Evolutionary conservation across 2,888 invertebrate species (phyloP), one percentile per base, ranked within the genome.

Genomic region (Lasioglossum morio): DNA sequence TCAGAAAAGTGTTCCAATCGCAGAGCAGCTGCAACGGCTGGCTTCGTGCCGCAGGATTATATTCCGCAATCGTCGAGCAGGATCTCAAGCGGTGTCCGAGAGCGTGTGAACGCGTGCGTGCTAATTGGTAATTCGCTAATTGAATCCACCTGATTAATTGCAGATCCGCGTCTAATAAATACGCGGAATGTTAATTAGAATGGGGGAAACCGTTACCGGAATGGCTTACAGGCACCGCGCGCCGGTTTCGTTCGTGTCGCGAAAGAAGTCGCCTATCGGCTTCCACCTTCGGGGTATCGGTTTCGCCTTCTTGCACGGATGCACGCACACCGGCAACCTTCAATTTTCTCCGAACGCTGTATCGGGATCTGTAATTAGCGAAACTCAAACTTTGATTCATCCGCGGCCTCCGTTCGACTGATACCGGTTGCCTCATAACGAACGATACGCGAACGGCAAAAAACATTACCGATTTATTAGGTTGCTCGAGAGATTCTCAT

Each of bases 51-150:
- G 84, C 90, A 87, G 89, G 91, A 93, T 93, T 91, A 92, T 92
- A 92, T 91, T 89, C 85, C 87, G 90, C 90, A 90, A 91, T 92
- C 92, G 91, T 91, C 91, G 90, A 89, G 87, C 91, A 90, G 91
- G 92, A 92, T 92, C 92, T 91, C 89, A 82, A 83, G 77, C 84
- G 69, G 81, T 84, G 87, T 90, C 87, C 90, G 86, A 88, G 88
- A 91, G 87, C 92, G 92, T 90, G 93, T 88, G 90, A 92, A 91
- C 91, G 92, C 91, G 90, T 92, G 91, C 91, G 92, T 92, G 91
- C 92, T 94, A 94, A 94, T 94, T 93, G 93, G 92, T 93, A 93
- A 94, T 94, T 92, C 93, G 92, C 94, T 94, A 94, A 94, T 94
- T 94, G 94, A 94, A 94, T 94, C 89, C 90, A 90, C 87, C 92